phyloP scores from a whole-genome alignment of 2,113 vertebrate genomes.

The Aptenodytes patagonicus region DNA sequence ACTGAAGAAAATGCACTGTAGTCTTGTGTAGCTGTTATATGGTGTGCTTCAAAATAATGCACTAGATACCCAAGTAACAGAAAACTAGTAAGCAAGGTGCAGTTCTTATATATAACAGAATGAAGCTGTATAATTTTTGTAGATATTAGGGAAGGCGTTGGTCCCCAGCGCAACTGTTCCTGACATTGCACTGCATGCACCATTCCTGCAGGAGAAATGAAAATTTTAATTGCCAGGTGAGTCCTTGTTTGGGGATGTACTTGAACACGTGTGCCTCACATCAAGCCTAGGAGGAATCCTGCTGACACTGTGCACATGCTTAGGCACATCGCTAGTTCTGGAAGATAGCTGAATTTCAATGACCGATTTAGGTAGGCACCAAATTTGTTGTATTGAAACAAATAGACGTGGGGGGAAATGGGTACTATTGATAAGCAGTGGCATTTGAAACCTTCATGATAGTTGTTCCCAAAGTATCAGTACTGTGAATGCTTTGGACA shows the following conservation, averaged over 20 bases:
- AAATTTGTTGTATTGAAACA: neutral
- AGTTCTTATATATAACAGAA: neutral
- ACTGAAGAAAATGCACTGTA: neutral
- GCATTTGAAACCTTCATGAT: neutral
- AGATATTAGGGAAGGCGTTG: neutral
- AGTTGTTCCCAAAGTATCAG: neutral
- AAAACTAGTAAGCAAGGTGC: neutral
- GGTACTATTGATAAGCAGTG: neutral
- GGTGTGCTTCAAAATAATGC: neutral
- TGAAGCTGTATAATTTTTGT: neutral
- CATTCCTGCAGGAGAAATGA: neutral
- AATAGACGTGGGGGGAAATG: neutral
- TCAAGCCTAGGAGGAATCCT: neutral
- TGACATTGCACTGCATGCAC: neutral
- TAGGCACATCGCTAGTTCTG: neutral
- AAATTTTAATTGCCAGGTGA: neutral
- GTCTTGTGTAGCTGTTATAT: neutral
- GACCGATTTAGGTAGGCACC: neutral
- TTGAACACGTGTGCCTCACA: rapidly evolving
- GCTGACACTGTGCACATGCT: neutral
- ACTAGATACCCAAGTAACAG: neutral
- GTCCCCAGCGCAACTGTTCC: neutral
- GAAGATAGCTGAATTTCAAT: neutral
- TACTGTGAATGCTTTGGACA: neutral
- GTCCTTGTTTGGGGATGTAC: neutral